Base-by-base conservation (phyloP, 2,113 vertebrate genomes). In the Typhlomys cinereus region DNA sequence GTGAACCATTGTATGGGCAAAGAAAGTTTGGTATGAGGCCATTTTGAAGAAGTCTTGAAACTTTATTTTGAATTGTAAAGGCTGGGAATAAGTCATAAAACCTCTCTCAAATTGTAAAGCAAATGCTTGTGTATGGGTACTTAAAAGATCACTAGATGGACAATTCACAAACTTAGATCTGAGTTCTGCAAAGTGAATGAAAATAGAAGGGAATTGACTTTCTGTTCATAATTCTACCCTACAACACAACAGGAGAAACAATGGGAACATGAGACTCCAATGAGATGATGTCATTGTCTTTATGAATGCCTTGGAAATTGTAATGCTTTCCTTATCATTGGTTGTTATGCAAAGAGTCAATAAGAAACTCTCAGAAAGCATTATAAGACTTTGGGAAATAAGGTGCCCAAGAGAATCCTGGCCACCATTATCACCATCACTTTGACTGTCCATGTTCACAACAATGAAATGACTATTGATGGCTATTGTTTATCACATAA, bases 321-420 rank as follows among this genome's bases (percentile, higher is more conserved):
- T 89, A 66, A 71, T 67, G 36, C 23, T 61, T 89, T 83, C 27
- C 34, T 87, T 75, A 62, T 44, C 70, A 52, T 31, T 59, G 18
- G 17, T 48, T 67, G 92, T 59, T 89, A n/a, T 1, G 0, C 62
- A 44, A 91, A 23, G 29, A 69, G 71, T 91, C 89, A 64, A 73
- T 48, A 29, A 88, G 61, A n/a, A 85, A 78, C 36, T 5, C 7
- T 11, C 41, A 14, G 15, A 89, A 76, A 73, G 52, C 39, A 64
- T 71, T 87, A 64, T 20, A 78, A 85, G 41, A 18, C 61, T 1
- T 88, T 94, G 83, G 59, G 71, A 87, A 86, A 54, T 87, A 61
- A 15, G 31, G 25, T 66, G 9, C 34, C 27, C 64, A 91, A 88
- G 41, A 46, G n/a, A 83, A 36, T 62, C 69, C 41, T 46, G 17